A percentile compares a stretch with the other conserved stretches of the same genome.
Conservation (phyloP, 2,888 invertebrate species). For the Ramazzottius varieornatus region DNA sequence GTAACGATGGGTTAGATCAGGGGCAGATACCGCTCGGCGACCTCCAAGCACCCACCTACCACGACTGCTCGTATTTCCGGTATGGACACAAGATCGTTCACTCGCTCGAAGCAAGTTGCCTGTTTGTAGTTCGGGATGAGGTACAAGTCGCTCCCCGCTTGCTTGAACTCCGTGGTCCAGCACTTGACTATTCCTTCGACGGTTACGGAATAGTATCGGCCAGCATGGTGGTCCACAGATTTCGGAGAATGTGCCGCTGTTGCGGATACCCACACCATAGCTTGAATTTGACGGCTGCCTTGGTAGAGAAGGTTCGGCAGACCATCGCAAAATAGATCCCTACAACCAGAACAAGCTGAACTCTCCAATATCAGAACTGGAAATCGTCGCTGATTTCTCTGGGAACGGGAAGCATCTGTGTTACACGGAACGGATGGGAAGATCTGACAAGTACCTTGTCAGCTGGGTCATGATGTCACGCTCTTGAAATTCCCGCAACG, state of each 20-base stretch:
- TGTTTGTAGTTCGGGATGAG: neutral
- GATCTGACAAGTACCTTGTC: too few species aligned
- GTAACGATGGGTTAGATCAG: too few species aligned
- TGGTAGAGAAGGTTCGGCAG: too few species aligned
- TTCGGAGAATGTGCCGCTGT: slow-evolving; percentile 39
- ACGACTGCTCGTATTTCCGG: neutral
- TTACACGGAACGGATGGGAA: neutral
- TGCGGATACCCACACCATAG: slow-evolving; percentile 33
- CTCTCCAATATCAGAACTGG: too few species aligned
- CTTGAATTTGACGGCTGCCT: neutral
- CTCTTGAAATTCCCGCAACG: slow-evolving; percentile 37
- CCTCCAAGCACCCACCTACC: too few species aligned
- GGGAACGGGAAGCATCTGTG: too few species aligned
- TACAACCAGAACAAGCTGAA: too few species aligned
- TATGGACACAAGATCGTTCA: neutral
- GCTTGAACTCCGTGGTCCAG: slow-evolving; percentile 36
- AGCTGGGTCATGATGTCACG: slow-evolving; percentile 13
- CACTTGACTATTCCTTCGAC: slow-evolving; percentile 48
- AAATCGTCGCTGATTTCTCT: too few species aligned
- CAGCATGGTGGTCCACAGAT: slow-evolving; percentile 31
- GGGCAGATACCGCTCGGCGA: too few species aligned
- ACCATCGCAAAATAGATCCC: too few species aligned
- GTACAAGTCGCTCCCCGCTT: neutral
- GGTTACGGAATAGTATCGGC: slow-evolving; percentile 44
- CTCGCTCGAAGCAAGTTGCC: neutral